A percentile compares a stretch with the other conserved stretches of the same genome.
Evolutionary conservation across 2,888 invertebrate species (phyloP).

Genomic region (Heliconius charithonia): DNA sequence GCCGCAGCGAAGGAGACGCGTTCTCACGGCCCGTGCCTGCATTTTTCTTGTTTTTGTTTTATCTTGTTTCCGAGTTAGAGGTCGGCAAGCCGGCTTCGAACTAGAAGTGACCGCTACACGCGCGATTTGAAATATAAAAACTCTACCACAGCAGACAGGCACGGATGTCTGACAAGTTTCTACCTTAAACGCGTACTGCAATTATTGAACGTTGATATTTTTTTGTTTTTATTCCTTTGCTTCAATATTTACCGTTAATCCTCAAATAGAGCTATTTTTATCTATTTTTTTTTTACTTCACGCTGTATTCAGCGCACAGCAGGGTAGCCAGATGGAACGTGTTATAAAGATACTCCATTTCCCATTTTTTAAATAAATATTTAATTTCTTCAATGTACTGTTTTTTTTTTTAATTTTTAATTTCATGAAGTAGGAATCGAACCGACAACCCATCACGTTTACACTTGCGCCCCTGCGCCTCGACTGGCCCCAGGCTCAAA

Average conservation of each 20-base stretch:
- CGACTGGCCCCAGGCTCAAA: slow-evolving; percentile 29
- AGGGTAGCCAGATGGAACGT: no score
- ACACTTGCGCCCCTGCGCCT: no score
- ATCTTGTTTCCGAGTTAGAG: slow-evolving; percentile 80
- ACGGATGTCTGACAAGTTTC: slow-evolving; percentile 66
- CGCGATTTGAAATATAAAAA: slow-evolving; percentile 74
- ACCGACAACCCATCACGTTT: not conserved
- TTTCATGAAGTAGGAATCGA: no score
- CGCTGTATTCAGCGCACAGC: no score
- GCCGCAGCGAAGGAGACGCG: slow-evolving; percentile 73
- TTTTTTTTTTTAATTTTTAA: no score
- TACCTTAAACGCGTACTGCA: slow-evolving; percentile 51
- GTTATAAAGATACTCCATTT: no score
- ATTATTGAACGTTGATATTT: slow-evolving; percentile 53
- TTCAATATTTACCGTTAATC: slow-evolving; percentile 57
- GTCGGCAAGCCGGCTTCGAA: slow-evolving; percentile 69
- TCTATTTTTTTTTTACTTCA: no score
- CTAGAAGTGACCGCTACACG: slow-evolving; percentile 77
- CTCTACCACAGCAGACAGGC: slow-evolving; percentile 63
- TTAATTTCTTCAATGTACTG: no score
- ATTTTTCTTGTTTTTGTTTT: slow-evolving; percentile 75
- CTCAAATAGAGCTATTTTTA: slow-evolving; percentile 34
- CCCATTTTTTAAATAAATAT: no score
- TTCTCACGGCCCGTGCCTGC: slow-evolving; percentile 82
- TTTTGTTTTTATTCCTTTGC: slow-evolving; percentile 50